Conservation (phyloP, 1,140 invertebrate genomes). For the Brachionus koreanus region DNA sequence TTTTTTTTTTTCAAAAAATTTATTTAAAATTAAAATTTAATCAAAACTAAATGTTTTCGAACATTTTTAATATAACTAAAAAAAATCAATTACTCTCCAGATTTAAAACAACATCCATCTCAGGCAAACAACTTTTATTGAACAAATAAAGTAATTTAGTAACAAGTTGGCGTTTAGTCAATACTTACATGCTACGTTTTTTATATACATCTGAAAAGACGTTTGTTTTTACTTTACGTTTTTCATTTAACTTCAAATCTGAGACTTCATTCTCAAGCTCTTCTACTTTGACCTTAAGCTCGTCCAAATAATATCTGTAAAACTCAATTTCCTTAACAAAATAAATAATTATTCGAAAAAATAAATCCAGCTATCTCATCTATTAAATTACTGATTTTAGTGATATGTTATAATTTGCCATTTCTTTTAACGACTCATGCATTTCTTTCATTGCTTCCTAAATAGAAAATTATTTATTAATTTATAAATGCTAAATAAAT, state of each 20-base stretch:
- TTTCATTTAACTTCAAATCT: not conserved
- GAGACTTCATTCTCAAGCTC: not conserved
- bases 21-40: constrained; percentile 2
- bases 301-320: constrained; percentile 10
- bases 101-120: constrained; percentile 40
- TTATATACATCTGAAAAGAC: constrained; percentile 2
- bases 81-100: constrained; percentile 8
- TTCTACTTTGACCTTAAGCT: not conserved
- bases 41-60: not conserved
- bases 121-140: constrained; percentile 10
- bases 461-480: not conserved
- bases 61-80: no score
- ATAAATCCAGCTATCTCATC: not conserved
- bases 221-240: not conserved
- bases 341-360: not conserved
- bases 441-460: constrained; percentile 34
- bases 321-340: constrained; percentile 20
- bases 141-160: not conserved
- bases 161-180: not conserved
- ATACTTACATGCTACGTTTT: not conserved
- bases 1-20: not conserved
- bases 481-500: not conserved
- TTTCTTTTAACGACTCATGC: constrained; percentile 34
- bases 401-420: constrained; percentile 21
- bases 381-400: constrained; percentile 31